Evolutionary conservation across 2,113 vertebrate species (phyloP).

Genomic region (Zingel zingel): DNA sequence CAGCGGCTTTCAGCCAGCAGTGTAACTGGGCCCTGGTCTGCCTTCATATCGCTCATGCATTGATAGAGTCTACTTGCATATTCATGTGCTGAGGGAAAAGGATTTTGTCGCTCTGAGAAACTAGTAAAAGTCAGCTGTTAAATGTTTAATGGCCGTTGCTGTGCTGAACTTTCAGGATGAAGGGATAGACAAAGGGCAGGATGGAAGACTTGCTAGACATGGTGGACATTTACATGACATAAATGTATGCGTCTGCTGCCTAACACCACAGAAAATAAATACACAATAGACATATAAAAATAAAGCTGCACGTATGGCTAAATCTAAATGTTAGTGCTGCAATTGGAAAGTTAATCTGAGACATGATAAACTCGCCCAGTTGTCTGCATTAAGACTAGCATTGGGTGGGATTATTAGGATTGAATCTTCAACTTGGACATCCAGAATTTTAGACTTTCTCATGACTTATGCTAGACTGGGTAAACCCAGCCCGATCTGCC

Average conservation of each 20-base stretch:
- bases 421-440: not conserved
- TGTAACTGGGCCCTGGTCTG: constrained; percentile 38
- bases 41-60: constrained; percentile 44
- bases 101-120: constrained; percentile 70
- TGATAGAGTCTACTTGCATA: constrained; percentile 62
- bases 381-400: not conserved
- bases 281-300: not conserved
- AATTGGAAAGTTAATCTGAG: not conserved
- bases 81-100: constrained; percentile 71
- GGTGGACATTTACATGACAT: not conserved
- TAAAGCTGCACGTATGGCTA: not conserved
- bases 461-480: not conserved
- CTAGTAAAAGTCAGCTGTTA: constrained; percentile 68
- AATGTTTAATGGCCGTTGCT: constrained; percentile 76
- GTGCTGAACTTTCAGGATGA: constrained; percentile 60
- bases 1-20: constrained; percentile 59
- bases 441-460: not conserved
- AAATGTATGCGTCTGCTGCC: not conserved
- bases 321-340: not conserved
- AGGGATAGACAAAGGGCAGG: constrained; percentile 25
- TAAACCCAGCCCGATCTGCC: too few relatives aligned
- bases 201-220: not conserved
- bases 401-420: not conserved
- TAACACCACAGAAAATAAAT: not conserved
- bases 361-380: not conserved